Conservation (phyloP, 2,888 invertebrate genomes). For the Lampropteryx suffumata region DNA sequence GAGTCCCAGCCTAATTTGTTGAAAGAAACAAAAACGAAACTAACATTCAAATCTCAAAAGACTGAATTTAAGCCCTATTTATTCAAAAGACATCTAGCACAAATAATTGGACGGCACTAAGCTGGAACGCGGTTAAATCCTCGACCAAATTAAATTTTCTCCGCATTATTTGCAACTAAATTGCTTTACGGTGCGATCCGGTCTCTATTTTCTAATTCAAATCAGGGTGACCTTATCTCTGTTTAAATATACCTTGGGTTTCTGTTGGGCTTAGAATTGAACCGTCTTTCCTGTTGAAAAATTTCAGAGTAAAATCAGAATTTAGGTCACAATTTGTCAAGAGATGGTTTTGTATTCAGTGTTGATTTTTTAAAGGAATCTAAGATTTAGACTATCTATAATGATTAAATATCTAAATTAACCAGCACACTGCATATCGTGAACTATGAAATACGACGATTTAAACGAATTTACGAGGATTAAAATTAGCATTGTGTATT, state of each 20-base stretch:
- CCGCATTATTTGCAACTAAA: constrained; percentile 66
- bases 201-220: constrained; percentile 66
- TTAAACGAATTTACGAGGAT: too few species aligned
- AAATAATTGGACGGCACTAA: constrained; percentile 38
- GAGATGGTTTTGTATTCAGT: constrained; percentile 6
- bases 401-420: too few species aligned
- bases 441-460: too few species aligned
- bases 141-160: constrained; percentile 47
- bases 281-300: constrained; percentile 16
- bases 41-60: constrained; percentile 23
- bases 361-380: background rate
- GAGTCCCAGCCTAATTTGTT: background rate
- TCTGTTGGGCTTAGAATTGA: constrained; percentile 15
- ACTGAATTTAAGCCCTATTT: constrained; percentile 26
- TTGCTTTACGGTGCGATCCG: constrained; percentile 47
- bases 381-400: too few species aligned
- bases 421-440: too few species aligned
- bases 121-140: constrained; percentile 37
- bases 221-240: constrained; percentile 53
- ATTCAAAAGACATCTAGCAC: constrained; percentile 31
- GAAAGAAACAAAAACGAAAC: background rate
- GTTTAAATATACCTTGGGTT: constrained; percentile 50
- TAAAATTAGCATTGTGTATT: too few species aligned
- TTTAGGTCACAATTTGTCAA: constrained; percentile 40
- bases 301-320: constrained; percentile 37